Conservation (phyloP, 2,113 vertebrate species). For the Proteles cristata region DNA sequence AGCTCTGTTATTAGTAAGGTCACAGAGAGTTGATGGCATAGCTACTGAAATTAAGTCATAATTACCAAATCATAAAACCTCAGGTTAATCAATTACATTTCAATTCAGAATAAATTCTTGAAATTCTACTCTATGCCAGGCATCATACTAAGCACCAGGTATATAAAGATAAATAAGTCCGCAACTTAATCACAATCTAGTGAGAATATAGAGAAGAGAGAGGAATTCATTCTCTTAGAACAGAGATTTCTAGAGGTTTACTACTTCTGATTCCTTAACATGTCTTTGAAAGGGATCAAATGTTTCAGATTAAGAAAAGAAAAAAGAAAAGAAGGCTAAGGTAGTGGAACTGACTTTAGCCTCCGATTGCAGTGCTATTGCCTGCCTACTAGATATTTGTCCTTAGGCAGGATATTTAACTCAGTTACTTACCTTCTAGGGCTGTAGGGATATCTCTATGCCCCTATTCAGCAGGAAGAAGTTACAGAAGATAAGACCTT, state of each 20-base stretch:
- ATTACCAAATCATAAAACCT: slow-evolving; percentile 15
- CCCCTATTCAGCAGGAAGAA: not conserved
- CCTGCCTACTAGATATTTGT: not conserved
- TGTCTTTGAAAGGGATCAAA: not conserved
- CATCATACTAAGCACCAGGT: not conserved
- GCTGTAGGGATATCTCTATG: not conserved
- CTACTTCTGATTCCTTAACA: not conserved
- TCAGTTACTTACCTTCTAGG: not conserved
- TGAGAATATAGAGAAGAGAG: not conserved
- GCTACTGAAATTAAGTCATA: not conserved
- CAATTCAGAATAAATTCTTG: not conserved
- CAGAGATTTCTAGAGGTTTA: not conserved
- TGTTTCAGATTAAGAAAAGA: not conserved
- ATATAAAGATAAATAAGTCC: not conserved
- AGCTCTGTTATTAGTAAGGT: not conserved
- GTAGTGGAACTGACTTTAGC: not conserved
- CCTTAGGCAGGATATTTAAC: not conserved
- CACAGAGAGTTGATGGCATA: not conserved
- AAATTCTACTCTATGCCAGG: not conserved
- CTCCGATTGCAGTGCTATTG: not conserved
- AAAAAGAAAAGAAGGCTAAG: not conserved
- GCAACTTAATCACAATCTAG: not conserved
- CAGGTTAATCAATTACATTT: slow-evolving; percentile 27
- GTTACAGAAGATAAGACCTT: not conserved
- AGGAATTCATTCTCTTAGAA: not conserved